phyloP scores from a whole-genome alignment of 2,888 invertebrate genomes.

The Lamellibrachia columna region DNA sequence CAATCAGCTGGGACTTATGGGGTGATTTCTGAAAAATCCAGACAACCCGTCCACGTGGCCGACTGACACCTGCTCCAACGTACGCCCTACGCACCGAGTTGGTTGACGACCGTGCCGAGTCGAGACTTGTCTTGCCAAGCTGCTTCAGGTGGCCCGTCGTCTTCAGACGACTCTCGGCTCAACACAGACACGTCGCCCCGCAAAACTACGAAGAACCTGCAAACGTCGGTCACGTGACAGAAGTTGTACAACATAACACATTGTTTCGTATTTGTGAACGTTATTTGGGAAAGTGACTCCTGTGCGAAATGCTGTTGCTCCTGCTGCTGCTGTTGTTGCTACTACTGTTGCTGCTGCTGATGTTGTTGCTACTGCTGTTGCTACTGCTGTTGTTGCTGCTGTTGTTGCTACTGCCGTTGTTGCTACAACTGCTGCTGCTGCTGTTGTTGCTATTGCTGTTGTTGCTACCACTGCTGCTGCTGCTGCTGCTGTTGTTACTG shows the following conservation, averaged over 20 bases:
- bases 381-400: no score
- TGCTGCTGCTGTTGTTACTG: no score
- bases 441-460: no score
- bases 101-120: not conserved
- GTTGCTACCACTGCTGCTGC: no score
- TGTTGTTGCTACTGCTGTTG: no score
- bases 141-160: not conserved
- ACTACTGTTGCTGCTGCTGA: no score
- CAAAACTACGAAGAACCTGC: not conserved
- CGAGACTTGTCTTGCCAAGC: not conserved
- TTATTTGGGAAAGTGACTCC: not conserved
- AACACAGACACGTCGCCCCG: constrained; percentile 1
- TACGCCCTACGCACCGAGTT: not conserved
- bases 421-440: no score
- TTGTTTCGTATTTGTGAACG: not conserved
- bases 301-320: not conserved
- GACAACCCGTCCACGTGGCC: not conserved
- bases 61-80: not conserved
- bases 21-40: no score
- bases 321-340: no score
- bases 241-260: not conserved
- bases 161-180: not conserved
- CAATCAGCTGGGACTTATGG: no score
- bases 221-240: not conserved
- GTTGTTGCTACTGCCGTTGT: no score